Evolutionary conservation across 2,113 vertebrate genomes (phyloP).

Genomic region (Psammodynastes pulverulentus): DNA sequence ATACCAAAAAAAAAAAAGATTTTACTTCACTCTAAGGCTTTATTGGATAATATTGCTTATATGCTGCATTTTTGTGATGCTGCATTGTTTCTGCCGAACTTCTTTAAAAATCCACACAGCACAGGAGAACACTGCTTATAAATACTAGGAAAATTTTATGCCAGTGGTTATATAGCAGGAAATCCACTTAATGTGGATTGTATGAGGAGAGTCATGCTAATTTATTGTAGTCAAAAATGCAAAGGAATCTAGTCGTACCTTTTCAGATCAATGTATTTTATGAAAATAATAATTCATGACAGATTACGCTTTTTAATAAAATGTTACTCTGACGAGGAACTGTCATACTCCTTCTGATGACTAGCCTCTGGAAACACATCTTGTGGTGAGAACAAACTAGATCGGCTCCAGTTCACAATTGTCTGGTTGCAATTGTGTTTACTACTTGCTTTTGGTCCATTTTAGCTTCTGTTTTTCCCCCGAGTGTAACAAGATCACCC

Average conservation of each 20-base stretch:
- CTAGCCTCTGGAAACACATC: neutral
- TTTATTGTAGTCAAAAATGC: neutral
- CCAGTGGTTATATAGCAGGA: neutral
- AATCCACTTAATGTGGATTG: neutral
- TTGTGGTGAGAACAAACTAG: neutral
- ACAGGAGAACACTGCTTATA: neutral
- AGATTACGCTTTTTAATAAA: neutral
- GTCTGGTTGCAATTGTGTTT: neutral
- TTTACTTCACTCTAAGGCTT: neutral
- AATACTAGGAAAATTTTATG: neutral
- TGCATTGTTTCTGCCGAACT: neutral
- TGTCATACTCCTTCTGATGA: neutral
- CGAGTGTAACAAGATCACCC: neutral
- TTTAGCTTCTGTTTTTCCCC: neutral
- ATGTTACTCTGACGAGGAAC: neutral
- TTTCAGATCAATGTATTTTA: neutral
- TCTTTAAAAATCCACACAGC: neutral
- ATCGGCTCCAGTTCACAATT: neutral
- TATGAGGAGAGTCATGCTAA: neutral
- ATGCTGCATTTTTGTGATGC: neutral
- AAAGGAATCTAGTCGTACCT: neutral
- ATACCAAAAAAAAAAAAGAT: neutral
- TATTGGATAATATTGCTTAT: neutral
- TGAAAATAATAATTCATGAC: neutral
- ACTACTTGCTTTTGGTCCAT: neutral